These are phyloP conservation scores for Diploscapter pachys DNA, from an alignment of 1,140 invertebrate genomes.

Conservation along the genomic window DNA sequence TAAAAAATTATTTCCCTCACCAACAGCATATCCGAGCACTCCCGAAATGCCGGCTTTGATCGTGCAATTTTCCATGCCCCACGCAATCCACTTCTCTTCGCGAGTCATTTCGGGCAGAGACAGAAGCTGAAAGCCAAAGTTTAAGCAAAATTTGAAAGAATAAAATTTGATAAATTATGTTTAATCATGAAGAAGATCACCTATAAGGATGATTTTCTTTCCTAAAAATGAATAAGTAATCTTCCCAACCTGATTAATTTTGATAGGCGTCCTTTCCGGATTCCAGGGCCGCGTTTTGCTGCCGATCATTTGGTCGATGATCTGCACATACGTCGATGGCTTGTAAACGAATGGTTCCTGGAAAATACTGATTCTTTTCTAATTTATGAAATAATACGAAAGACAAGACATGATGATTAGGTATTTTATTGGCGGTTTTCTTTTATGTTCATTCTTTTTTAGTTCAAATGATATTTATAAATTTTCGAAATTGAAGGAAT, in stretches of 20 bases:
- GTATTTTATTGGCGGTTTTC: too few species aligned
- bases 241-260: slow-evolving; percentile 34
- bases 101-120: slow-evolving; percentile 47
- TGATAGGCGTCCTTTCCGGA: slow-evolving; percentile 31
- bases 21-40: slow-evolving; percentile 63
- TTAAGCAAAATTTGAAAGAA: too few species aligned
- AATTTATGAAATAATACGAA: slow-evolving; percentile 7
- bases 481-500: too few species aligned
- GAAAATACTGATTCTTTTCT: not conserved
- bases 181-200: too few species aligned
- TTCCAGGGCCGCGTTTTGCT: slow-evolving; percentile 48
- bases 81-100: slow-evolving; percentile 45
- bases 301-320: slow-evolving; percentile 56
- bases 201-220: too few species aligned
- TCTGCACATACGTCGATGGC: slow-evolving; percentile 43
- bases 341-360: slow-evolving; percentile 43
- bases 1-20: not conserved
- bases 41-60: slow-evolving; percentile 48
- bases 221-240: not conserved
- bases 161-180: too few species aligned
- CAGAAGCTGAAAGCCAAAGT: slow-evolving; percentile 36
- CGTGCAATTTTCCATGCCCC: slow-evolving; percentile 52
- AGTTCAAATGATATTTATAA: too few species aligned
- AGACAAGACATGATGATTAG: too few species aligned
- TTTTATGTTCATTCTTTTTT: too few species aligned